Conservation (phyloP, 2,113 vertebrate genomes). For the Aldabrachelys gigantea region DNA sequence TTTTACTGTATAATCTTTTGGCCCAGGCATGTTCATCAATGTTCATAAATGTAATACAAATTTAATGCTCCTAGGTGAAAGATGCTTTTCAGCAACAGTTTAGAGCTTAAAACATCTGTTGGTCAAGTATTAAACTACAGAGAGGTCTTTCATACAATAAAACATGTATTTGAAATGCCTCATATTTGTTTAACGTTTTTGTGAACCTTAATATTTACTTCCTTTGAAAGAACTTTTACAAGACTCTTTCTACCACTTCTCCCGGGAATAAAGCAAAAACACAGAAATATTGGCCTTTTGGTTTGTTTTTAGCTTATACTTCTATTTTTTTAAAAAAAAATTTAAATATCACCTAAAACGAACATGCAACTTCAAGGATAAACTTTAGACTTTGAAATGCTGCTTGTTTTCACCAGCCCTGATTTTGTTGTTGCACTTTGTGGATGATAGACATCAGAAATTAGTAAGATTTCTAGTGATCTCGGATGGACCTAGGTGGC, state of each 20-base stretch:
- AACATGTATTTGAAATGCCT: neutral
- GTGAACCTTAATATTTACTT: neutral
- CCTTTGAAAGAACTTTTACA: neutral
- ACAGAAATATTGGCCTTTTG: neutral
- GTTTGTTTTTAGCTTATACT: neutral
- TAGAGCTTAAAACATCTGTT: neutral
- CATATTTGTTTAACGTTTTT: neutral
- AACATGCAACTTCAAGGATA: neutral
- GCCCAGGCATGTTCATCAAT: neutral
- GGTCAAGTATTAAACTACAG: neutral
- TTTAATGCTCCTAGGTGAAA: neutral
- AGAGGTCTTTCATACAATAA: neutral
- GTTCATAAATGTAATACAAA: neutral
- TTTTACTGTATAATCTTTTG: conserved; percentile 23
- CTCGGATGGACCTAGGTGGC: neutral
- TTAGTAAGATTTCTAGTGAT: neutral
- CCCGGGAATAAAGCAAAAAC: neutral
- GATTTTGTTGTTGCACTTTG: neutral
- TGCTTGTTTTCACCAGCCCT: neutral
- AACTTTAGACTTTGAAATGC: neutral
- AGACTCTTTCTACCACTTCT: neutral
- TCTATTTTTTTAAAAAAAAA: neutral
- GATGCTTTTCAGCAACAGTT: neutral
- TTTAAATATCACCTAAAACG: neutral
- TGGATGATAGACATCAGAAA: neutral